These are phyloP conservation scores for Heliangelus exortis DNA, from an alignment of 2,797 vertebrate genomes.

Conservation along the genomic window DNA sequence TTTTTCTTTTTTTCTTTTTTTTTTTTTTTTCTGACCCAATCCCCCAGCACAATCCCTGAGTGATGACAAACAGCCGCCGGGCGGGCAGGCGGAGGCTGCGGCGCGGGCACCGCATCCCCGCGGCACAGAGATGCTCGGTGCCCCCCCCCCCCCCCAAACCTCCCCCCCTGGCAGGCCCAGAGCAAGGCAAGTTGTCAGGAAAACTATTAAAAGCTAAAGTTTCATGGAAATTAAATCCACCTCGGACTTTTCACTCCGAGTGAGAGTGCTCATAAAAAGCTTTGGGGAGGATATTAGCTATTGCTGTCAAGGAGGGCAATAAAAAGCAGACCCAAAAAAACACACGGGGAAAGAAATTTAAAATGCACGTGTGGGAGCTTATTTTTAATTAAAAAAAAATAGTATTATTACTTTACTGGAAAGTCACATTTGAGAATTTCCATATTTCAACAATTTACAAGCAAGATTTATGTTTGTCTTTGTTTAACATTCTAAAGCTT, in stretches of 20 bases:
- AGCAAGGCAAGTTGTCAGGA: neutral
- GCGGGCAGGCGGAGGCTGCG: too few relatives aligned
- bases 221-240: constrained; percentile 31
- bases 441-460: neutral
- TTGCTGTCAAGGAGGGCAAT: neutral
- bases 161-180: neutral
- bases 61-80: neutral
- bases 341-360: neutral
- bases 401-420: neutral
- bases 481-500: neutral
- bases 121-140: neutral
- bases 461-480: neutral
- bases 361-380: neutral
- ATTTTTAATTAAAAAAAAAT: neutral
- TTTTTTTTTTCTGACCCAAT: neutral
- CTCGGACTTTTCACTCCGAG: too few relatives aligned
- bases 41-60: neutral
- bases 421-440: constrained; percentile 7
- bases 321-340: neutral
- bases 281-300: neutral
- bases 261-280: neutral
- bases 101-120: neutral
- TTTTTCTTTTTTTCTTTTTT: too few relatives aligned
- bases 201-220: constrained; percentile 42
- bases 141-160: neutral